Base-by-base conservation (phyloP, 2,888 invertebrate species). In the Spodoptera picta region DNA sequence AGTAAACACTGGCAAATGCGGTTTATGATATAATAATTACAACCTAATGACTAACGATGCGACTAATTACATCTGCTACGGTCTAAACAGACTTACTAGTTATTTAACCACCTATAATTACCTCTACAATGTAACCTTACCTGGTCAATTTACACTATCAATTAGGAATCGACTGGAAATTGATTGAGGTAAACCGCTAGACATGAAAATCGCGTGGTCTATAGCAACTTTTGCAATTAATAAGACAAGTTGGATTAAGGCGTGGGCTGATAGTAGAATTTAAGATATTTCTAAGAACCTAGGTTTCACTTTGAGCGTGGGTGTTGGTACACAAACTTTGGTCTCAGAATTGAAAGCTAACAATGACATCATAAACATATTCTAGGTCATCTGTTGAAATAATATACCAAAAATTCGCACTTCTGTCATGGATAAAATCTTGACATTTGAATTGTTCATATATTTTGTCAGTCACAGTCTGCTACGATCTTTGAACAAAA, bases 121-220 rank as follows among this genome's bases (percentile, higher is more conserved):
- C n/a, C n/a, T n/a, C n/a, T n/a, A 54, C 57, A 19, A 24, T 14
- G 45, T 46, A 54, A 49, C 27, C 24, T 43, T 42, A 42, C 64
- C 43, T 52, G 59, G 51, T 63, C 14, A 56, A 51, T 53, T 65
- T 73, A 65, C 62, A 66, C 59, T 54, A 70, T 61, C 57, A n/a
- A 63, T 70, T 73, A 64, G 61, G 48, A 61, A 50, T 63, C 52
- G 51, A 49, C 52, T 54, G 58, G 62, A 60, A 67, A 53, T 66
- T 36, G 44, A 52, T 48, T 68, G 60, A 65, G 65, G 69, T 69
- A 83, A 85, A 85, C 86, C 85, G 70, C 84, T 82, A 57, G 61
- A 87, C 88, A 86, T 76, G 81, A 70, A 77, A 81, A 85, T 77
- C 71, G 87, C 80, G 88, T 84, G 85, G 80, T 77, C 47, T 43